phyloP scores from a whole-genome alignment of 2,113 vertebrate species.

The Rattus rattus region DNA sequence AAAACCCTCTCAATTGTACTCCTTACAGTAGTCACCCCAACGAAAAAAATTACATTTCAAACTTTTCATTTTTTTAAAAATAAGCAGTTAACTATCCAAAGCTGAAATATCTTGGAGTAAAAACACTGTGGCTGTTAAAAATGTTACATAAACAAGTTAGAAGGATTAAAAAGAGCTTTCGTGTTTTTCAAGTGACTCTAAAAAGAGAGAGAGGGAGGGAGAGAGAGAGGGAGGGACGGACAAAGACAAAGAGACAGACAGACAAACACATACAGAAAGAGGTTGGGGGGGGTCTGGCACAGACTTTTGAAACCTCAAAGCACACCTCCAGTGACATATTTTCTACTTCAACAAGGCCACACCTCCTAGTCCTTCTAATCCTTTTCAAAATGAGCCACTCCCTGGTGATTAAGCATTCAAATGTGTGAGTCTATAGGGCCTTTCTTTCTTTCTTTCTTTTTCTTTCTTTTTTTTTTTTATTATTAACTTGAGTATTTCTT shows the following conservation, averaged over 20 bases:
- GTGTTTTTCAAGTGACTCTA: conserved; percentile 42
- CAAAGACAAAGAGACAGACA: neutral
- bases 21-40: conserved; percentile 69
- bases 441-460: too few species aligned
- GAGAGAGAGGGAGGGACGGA: neutral
- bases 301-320: neutral
- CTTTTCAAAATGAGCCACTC: neutral
- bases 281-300: neutral
- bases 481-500: too few species aligned
- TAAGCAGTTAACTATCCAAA: conserved; percentile 66
- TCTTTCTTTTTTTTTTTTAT: too few species aligned
- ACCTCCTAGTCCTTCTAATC: neutral
- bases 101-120: conserved; percentile 77
- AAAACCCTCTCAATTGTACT: conserved; percentile 77
- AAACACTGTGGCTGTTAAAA: conserved; percentile 67
- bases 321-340: neutral
- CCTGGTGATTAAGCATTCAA: neutral
- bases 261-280: too few species aligned
- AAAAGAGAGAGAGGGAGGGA: neutral
- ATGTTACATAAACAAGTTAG: conserved; percentile 71
- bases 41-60: conserved; percentile 78
- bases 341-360: neutral
- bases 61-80: conserved; percentile 70
- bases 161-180: conserved; percentile 56
- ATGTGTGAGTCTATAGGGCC: neutral